Percentiles rank a stretch among this genome's conserved stretches.
Evolutionary conservation across 2,888 invertebrate genomes (phyloP).

Genomic region (Eilema caniola): DNA sequence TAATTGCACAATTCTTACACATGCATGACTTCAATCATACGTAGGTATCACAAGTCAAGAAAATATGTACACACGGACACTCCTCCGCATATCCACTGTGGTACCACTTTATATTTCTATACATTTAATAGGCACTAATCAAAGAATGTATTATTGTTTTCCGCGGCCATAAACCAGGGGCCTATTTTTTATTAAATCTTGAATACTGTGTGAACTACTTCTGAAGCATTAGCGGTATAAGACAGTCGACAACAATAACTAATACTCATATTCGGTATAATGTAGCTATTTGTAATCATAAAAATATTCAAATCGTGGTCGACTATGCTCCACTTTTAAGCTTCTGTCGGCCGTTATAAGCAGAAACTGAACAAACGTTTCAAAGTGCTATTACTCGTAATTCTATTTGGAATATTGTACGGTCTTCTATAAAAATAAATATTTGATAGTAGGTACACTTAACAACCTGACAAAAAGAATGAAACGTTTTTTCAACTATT

Average conservation of each 20-base stretch:
- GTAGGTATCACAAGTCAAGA: conserved; percentile 61
- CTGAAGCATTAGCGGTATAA: conserved; percentile 13
- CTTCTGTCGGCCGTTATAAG: conserved; percentile 30
- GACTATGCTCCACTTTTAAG: background rate
- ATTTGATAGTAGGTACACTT: conserved; percentile 32
- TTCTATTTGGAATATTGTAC: conserved; percentile 33
- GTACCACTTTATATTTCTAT: conserved; percentile 53
- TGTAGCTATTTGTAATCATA: background rate
- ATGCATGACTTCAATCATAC: conserved; percentile 60
- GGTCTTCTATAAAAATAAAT: conserved; percentile 48
- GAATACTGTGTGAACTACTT: conserved; percentile 25
- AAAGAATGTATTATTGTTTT: conserved; percentile 55
- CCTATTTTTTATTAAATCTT: conserved; percentile 43
- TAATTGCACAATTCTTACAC: conserved; percentile 50
- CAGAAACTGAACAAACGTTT: conserved; percentile 22
- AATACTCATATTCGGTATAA: too few species aligned
- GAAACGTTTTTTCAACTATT: conserved; percentile 55
- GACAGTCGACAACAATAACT: conserved; percentile 12
- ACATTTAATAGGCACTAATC: conserved; percentile 66
- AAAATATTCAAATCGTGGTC: background rate
- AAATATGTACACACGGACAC: conserved; percentile 58
- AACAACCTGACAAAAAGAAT: conserved; percentile 45
- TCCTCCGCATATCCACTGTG: conserved; percentile 46
- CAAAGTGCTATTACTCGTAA: conserved; percentile 17
- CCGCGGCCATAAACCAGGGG: conserved; percentile 44